These are phyloP conservation scores for Nyleta sp. DNA, from an alignment of 2,888 invertebrate species.

Conservation along the genomic window DNA sequence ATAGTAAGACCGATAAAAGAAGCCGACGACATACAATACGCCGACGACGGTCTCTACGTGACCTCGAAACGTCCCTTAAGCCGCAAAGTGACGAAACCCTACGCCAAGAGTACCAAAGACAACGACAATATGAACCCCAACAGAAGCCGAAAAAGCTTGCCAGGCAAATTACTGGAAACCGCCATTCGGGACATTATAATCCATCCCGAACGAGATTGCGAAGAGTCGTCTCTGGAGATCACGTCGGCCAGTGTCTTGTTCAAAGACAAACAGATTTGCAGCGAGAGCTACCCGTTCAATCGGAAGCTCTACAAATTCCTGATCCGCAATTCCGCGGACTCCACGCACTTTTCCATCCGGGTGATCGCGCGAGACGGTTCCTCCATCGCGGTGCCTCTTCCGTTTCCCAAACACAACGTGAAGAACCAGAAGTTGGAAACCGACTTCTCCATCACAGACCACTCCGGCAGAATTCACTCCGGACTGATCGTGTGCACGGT, in stretches of 20 bases:
- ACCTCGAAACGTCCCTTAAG: constrained; percentile 72
- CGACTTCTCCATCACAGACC: constrained; percentile 76
- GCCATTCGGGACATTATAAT: constrained; percentile 76
- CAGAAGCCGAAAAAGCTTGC: constrained; percentile 49
- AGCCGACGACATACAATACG: constrained; percentile 40
- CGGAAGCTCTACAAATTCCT: constrained; percentile 77
- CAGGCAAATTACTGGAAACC: constrained; percentile 76
- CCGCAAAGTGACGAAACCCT: constrained; percentile 72
- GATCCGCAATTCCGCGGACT: constrained; percentile 71
- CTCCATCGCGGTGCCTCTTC: constrained; percentile 74
- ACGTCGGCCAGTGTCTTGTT: constrained; percentile 73
- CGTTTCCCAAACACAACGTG: constrained; percentile 74
- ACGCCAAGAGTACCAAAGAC: constrained; percentile 18
- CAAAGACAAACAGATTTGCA: constrained; percentile 75
- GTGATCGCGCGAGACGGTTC: constrained; percentile 70
- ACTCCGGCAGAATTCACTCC: constrained; percentile 69
- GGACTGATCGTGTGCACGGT: constrained; percentile 75
- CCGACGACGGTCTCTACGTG: constrained; percentile 74
- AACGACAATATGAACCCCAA: not conserved
- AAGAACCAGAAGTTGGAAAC: constrained; percentile 73
- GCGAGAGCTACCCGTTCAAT: constrained; percentile 75
- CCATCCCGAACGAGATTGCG: constrained; percentile 43
- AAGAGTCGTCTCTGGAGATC: constrained; percentile 68
- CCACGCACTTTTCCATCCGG: constrained; percentile 72
- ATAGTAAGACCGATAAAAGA: constrained; percentile 25